These are phyloP conservation scores for Oligia latruncula DNA, from an alignment of 2,888 invertebrate species.

Conservation along the genomic window DNA sequence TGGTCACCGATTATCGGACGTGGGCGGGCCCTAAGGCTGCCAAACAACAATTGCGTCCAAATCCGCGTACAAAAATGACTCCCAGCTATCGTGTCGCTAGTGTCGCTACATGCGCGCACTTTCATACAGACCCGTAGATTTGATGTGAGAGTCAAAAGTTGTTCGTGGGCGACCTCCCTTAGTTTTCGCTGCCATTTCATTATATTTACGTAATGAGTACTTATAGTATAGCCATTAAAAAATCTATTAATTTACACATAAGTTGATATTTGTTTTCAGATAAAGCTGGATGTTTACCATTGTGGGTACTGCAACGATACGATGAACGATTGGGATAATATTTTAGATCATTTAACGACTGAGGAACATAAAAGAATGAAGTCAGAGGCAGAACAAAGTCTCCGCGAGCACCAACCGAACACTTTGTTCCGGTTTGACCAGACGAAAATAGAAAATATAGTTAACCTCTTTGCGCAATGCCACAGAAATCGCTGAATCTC, in stretches of 20 bases:
- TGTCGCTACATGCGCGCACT: too few relatives aligned
- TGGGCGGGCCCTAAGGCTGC: too few relatives aligned
- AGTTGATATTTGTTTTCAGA: slow-evolving; percentile 32
- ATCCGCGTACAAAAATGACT: too few relatives aligned
- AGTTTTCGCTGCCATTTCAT: neutral
- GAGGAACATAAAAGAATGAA: slow-evolving; percentile 20
- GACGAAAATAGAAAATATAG: neutral
- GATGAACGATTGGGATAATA: slow-evolving; percentile 46
- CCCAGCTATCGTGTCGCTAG: too few relatives aligned
- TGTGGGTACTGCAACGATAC: slow-evolving; percentile 36
- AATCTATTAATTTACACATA: neutral
- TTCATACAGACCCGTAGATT: too few relatives aligned
- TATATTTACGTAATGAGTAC: neutral
- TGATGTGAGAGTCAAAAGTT: too few relatives aligned
- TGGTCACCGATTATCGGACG: too few relatives aligned
- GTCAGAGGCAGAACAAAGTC: neutral
- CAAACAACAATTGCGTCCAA: too few relatives aligned
- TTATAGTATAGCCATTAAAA: neutral
- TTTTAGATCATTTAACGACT: slow-evolving; percentile 43
- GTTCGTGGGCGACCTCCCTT: too few relatives aligned
- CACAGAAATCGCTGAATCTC: too few relatives aligned
- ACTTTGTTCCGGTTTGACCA: rapidly evolving
- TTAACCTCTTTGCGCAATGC: neutral
- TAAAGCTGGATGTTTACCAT: slow-evolving; percentile 40
- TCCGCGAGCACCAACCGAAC: slow-evolving; percentile 3